Percentiles rank a stretch among this genome's conserved stretches.
phyloP scores from a whole-genome alignment of 92 coral and sea anemone genomes.

The Micromussa lordhowensis region DNA sequence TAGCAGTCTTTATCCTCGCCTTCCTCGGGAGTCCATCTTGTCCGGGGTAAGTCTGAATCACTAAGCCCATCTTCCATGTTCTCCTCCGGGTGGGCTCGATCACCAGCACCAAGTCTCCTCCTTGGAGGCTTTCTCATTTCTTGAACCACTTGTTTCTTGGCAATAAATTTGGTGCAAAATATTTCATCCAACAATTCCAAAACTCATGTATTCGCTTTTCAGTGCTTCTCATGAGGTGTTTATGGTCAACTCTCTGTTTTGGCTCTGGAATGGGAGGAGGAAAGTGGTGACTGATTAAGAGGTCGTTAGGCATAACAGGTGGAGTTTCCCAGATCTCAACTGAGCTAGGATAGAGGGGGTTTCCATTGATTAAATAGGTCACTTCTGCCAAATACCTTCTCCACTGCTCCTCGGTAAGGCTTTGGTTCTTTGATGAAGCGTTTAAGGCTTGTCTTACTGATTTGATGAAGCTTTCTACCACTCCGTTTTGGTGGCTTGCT shows the following conservation, averaged over 20 bases:
- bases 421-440: conserved; percentile 39
- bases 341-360: conserved; percentile 68
- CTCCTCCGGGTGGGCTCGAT: conserved; percentile 39
- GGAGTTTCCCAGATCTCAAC: conserved; percentile 49
- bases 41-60: conserved; percentile 28
- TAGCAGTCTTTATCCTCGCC: conserved; percentile 12
- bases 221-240: conserved; percentile 43
- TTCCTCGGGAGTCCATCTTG: conserved; percentile 38
- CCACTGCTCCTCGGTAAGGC: conserved; percentile 73
- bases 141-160: conserved; percentile 39
- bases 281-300: not conserved
- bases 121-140: conserved; percentile 25
- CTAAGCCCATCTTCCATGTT: conserved; percentile 48
- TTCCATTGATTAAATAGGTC: conserved; percentile 51
- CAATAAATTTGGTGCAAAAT: conserved; percentile 60
- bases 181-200: conserved; percentile 49
- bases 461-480: conserved; percentile 59
- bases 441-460: conserved; percentile 47
- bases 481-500: conserved; percentile 66
- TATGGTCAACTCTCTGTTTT: conserved; percentile 39
- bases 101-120: conserved; percentile 48
- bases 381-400: conserved; percentile 57
- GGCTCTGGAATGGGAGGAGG: conserved; percentile 30
- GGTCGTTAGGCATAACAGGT: conserved; percentile 25
- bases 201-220: conserved; percentile 40